phyloP scores from a whole-genome alignment of 2,888 invertebrate species.

The Iphiclides podalirius region DNA sequence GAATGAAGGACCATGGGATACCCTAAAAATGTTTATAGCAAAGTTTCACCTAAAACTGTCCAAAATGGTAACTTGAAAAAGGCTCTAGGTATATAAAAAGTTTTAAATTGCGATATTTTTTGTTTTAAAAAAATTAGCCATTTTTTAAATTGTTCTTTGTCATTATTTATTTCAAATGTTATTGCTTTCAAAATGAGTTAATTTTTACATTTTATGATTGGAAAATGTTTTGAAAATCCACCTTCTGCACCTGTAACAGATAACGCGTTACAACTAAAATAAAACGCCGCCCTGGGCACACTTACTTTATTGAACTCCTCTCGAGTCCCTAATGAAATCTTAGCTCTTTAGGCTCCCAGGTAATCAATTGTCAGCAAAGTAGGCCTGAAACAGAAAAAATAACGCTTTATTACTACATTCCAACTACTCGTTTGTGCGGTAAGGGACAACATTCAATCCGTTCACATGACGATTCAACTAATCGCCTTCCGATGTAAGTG shows the following conservation, averaged over 20 bases:
- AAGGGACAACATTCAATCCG: neutral
- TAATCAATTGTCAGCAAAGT: constrained; percentile 59
- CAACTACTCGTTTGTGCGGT: neutral
- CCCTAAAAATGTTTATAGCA: neutral
- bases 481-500: constrained; percentile 6
- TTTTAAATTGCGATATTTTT: too few species aligned
- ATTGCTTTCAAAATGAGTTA: neutral
- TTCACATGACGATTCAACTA: neutral
- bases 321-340: constrained; percentile 74
- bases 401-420: neutral
- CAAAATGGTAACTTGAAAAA: too few species aligned
- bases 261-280: constrained; percentile 35
- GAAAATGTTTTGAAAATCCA: too few species aligned
- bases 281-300: constrained; percentile 43
- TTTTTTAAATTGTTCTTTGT: too few species aligned
- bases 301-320: constrained; percentile 77
- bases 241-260: constrained; percentile 59
- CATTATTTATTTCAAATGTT: too few species aligned
- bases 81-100: too few species aligned
- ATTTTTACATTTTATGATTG: neutral
- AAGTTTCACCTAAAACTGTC: too few species aligned
- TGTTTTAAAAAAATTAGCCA: too few species aligned
- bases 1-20: neutral
- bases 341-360: constrained; percentile 70
- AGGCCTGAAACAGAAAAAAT: constrained; percentile 62